Conservation (phyloP, 2,113 vertebrate species). For the Rhinopomastus cyanomelas region DNA sequence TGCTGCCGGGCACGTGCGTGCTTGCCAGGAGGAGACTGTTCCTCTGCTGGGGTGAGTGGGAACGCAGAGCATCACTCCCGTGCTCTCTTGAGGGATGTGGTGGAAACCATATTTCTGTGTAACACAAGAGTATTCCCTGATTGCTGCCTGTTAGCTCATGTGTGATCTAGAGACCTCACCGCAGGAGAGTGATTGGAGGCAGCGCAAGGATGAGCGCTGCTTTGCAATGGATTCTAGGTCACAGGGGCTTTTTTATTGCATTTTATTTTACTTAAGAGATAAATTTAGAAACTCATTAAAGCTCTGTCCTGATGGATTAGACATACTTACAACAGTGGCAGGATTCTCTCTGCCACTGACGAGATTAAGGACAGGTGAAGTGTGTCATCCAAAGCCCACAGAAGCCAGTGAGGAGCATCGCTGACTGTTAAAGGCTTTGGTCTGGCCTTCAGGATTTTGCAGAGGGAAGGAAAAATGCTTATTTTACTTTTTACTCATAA, state of each 20-base stretch:
- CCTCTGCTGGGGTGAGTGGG: neutral
- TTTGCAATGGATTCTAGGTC: constrained; percentile 29
- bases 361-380: neutral
- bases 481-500: neutral
- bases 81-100: neutral
- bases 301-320: constrained; percentile 57
- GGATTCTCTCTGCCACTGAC: constrained; percentile 46
- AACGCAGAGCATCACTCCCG: rapidly evolving
- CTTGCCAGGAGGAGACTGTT: neutral
- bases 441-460: neutral
- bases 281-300: constrained; percentile 67
- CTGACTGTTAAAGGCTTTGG: neutral
- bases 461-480: neutral
- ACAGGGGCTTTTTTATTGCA: neutral
- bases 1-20: neutral
- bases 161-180: neutral
- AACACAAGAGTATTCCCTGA: neutral
- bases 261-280: constrained; percentile 31
- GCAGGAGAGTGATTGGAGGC: rapidly evolving
- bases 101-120: neutral
- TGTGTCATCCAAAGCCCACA: neutral
- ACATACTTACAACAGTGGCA: constrained; percentile 28
- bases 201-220: neutral
- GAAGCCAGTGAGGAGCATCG: neutral
- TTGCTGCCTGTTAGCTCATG: neutral